phyloP scores from a whole-genome alignment of 2,113 vertebrate genomes.

The Ammodytes marinus region DNA sequence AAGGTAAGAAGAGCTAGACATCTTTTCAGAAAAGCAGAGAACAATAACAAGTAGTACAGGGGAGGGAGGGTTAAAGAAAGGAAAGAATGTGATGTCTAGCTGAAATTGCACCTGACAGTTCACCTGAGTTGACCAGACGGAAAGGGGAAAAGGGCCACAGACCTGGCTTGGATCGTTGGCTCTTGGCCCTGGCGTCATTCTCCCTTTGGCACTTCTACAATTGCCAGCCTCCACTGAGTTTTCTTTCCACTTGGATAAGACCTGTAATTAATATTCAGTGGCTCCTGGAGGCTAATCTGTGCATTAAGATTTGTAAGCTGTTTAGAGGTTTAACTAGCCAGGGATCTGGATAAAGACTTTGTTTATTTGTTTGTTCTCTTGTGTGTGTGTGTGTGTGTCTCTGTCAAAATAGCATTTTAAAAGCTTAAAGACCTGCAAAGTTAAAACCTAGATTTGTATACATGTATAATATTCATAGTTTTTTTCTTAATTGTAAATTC shows the following conservation, averaged over 20 bases:
- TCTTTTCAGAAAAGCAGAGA: neutral
- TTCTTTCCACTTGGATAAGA: slow-evolving; percentile 73
- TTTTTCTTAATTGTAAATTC: no score
- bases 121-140: slow-evolving; percentile 5
- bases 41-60: neutral
- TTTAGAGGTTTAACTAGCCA: slow-evolving; percentile 76
- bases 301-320: slow-evolving; percentile 62
- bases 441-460: neutral
- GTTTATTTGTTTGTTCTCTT: neutral
- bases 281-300: slow-evolving; percentile 72
- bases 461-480: neutral
- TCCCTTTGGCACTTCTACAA: neutral
- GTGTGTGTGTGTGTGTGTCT: slow-evolving; percentile 16
- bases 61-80: neutral
- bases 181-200: slow-evolving; percentile 7
- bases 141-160: neutral
- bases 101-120: neutral
- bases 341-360: slow-evolving; percentile 72
- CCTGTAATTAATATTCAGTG: slow-evolving; percentile 78
- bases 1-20: slow-evolving; percentile 84
- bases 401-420: slow-evolving; percentile 60
- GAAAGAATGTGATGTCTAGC: neutral
- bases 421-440: slow-evolving; percentile 42
- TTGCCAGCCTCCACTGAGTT: slow-evolving; percentile 51
- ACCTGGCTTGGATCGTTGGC: slow-evolving; percentile 31